Conservation (phyloP, 2,797 vertebrate species). For the Bradypus variegatus region DNA sequence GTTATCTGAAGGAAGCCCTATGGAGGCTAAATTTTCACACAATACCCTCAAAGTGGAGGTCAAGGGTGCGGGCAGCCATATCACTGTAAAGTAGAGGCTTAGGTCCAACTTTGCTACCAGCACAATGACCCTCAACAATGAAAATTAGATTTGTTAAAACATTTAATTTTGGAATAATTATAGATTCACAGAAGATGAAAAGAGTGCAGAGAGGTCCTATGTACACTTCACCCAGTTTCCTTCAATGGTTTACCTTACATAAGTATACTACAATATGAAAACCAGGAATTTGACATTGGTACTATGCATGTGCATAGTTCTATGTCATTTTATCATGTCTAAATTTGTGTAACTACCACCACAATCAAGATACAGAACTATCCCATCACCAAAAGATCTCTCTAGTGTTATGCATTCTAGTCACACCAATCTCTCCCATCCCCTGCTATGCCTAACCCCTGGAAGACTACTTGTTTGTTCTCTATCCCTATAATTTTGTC, state of each 20-base stretch:
- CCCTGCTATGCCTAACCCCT: background rate
- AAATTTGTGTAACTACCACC: background rate
- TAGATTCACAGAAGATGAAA: conserved; percentile 8
- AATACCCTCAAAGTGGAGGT: background rate
- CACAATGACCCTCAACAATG: background rate
- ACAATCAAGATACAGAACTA: conserved; percentile 19
- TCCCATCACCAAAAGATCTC: background rate
- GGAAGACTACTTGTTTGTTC: conserved; percentile 2
- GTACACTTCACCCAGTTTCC: too few species aligned
- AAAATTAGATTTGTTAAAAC: background rate
- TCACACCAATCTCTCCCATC: background rate
- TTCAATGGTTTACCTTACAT: background rate
- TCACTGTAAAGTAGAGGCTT: background rate
- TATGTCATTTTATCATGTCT: background rate
- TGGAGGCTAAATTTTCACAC: background rate
- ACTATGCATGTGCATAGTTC: background rate
- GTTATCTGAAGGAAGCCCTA: background rate
- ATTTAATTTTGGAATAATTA: background rate
- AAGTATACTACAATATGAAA: conserved; percentile 1
- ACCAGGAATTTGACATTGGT: background rate
- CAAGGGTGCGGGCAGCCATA: background rate
- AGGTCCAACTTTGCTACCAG: background rate
- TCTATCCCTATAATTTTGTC: background rate
- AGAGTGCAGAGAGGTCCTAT: background rate
- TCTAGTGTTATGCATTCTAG: background rate